Evolutionary conservation across 2,888 invertebrate genomes (phyloP).

Genomic region (Autographa gamma): DNA sequence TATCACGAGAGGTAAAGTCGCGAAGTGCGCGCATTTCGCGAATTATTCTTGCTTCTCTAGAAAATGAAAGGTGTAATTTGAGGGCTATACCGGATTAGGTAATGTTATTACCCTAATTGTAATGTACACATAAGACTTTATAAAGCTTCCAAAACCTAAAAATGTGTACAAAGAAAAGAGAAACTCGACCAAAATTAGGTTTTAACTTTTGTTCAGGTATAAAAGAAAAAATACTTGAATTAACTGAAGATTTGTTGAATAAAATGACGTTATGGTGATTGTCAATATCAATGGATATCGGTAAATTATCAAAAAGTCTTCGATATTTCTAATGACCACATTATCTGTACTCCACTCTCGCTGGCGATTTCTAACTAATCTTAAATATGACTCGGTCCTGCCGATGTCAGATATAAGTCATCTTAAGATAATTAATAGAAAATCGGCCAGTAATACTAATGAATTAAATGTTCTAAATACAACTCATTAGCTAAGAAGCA

Average conservation of each 20-base stretch:
- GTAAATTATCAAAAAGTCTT: no score
- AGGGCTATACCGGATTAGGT: slow-evolving; percentile 22
- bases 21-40: slow-evolving; percentile 77
- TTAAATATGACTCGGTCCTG: background rate
- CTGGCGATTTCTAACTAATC: background rate
- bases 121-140: no score
- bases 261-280: no score
- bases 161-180: no score
- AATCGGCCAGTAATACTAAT: background rate
- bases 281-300: no score
- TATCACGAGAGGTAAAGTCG: slow-evolving; percentile 62
- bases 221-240: no score
- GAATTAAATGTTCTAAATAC: background rate
- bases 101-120: background rate
- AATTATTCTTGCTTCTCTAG: slow-evolving; percentile 83
- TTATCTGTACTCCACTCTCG: background rate
- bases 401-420: background rate
- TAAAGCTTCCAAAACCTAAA: no score
- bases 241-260: no score
- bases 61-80: slow-evolving; percentile 50
- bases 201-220: no score
- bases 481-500: background rate
- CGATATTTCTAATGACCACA: background rate
- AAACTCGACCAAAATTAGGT: no score
- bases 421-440: slow-evolving; percentile 3